phyloP scores from a whole-genome alignment of 2,797 vertebrate genomes.

The Sebastes vulpes region DNA sequence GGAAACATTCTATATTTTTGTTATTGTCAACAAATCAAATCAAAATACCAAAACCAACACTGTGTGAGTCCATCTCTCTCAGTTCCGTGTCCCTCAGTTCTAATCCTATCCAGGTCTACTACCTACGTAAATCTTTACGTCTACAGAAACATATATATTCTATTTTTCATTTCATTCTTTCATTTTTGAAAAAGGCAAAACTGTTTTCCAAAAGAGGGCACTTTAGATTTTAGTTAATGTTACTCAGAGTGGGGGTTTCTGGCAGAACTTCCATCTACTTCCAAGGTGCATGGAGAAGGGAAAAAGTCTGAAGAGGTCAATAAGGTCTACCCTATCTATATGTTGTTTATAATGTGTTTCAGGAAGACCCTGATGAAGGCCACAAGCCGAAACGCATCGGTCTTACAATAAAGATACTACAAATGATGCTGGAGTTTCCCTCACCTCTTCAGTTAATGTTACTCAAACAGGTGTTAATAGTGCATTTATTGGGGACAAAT shows the following conservation, averaged over 20 bases:
- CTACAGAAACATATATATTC: not conserved
- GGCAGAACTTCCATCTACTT: not conserved
- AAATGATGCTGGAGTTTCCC: too few relatives aligned
- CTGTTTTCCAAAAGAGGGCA: not conserved
- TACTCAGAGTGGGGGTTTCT: not conserved
- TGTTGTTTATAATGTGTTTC: too few relatives aligned
- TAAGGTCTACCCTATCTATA: rapidly evolving
- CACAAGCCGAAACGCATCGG: too few relatives aligned
- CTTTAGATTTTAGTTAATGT: not conserved
- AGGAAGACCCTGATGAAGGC: too few relatives aligned
- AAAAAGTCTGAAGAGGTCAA: not conserved
- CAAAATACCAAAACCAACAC: not conserved
- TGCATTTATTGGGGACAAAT: not conserved
- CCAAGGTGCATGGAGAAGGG: not conserved
- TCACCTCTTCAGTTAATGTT: too few relatives aligned
- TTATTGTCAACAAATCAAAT: too few relatives aligned
- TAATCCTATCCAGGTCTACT: not conserved
- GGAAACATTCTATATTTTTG: not conserved
- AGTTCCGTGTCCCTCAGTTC: not conserved
- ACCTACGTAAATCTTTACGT: not conserved
- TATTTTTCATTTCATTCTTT: not conserved
- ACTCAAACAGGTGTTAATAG: not conserved
- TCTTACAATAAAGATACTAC: too few relatives aligned
- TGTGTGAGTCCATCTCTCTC: not conserved
- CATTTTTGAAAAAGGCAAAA: not conserved